Conservation (phyloP, 2,797 vertebrate genomes). For the Danio tinwini region DNA sequence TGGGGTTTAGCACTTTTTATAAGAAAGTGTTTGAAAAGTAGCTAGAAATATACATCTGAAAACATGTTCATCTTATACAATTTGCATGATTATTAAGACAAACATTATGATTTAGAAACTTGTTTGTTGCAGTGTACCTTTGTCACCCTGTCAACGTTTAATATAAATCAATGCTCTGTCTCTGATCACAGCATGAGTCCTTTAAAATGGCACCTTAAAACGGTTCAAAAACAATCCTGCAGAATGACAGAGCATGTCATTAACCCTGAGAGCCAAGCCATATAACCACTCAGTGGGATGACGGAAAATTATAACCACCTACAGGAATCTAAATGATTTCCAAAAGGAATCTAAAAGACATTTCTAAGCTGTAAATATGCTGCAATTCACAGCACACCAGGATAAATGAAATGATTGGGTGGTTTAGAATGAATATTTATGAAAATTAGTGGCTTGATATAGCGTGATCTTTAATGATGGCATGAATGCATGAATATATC, state of each 20-base stretch:
- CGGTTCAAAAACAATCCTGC: not conserved
- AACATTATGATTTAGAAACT: not conserved
- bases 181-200: not conserved
- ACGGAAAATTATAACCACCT: not conserved
- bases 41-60: not conserved
- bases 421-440: conserved; percentile 11
- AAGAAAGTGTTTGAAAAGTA: too few relatives aligned
- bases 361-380: conserved; percentile 7
- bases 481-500: not conserved
- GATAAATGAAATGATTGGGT: conserved; percentile 10
- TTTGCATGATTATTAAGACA: not conserved
- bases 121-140: not conserved
- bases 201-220: conserved; percentile 28
- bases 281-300: conserved; percentile 4
- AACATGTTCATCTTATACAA: not conserved
- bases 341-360: not conserved
- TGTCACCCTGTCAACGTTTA: not conserved
- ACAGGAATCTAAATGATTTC: conserved; percentile 16
- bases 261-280: conserved; percentile 13
- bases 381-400: not conserved
- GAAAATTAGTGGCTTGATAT: not conserved
- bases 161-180: conserved; percentile 28
- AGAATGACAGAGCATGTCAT: not conserved
- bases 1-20: too few relatives aligned
- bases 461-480: too few relatives aligned